A percentile compares a stretch with the other conserved stretches of the same genome.
Conservation (phyloP, 2,888 invertebrate genomes). For the Synanthedon tipuliformis region DNA sequence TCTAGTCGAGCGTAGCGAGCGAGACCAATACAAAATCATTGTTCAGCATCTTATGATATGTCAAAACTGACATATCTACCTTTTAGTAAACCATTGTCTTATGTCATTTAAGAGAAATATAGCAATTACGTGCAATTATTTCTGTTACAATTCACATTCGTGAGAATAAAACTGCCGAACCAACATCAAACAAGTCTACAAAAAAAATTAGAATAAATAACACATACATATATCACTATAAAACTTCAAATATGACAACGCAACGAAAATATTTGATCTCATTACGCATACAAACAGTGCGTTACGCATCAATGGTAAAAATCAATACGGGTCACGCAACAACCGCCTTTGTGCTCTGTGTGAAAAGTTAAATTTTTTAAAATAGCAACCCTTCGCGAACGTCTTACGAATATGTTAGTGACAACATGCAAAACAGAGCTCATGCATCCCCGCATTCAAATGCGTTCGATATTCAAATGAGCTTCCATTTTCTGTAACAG, state of each 20-base stretch:
- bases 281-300: slow-evolving; percentile 47
- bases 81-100: no score
- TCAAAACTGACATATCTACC: no score
- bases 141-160: background rate
- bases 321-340: slow-evolving; percentile 28
- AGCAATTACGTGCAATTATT: no score
- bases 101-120: no score
- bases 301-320: slow-evolving; percentile 31
- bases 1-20: no score
- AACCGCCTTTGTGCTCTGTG: slow-evolving; percentile 35
- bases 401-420: slow-evolving; percentile 21
- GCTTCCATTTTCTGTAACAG: slow-evolving; percentile 36
- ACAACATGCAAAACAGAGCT: slow-evolving; percentile 58
- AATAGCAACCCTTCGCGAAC: slow-evolving; percentile 11
- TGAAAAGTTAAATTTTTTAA: slow-evolving; percentile 36
- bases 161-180: background rate
- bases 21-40: no score
- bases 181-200: background rate
- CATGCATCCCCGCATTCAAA: slow-evolving; percentile 31
- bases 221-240: slow-evolving; percentile 26
- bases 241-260: slow-evolving; percentile 54
- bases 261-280: slow-evolving; percentile 65
- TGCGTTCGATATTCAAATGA: slow-evolving; percentile 60
- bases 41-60: no score
- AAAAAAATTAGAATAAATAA: slow-evolving; percentile 16